These are phyloP conservation scores for Vesta saturnalis DNA, from an alignment of 2,888 invertebrate genomes.

Conservation along the genomic window DNA sequence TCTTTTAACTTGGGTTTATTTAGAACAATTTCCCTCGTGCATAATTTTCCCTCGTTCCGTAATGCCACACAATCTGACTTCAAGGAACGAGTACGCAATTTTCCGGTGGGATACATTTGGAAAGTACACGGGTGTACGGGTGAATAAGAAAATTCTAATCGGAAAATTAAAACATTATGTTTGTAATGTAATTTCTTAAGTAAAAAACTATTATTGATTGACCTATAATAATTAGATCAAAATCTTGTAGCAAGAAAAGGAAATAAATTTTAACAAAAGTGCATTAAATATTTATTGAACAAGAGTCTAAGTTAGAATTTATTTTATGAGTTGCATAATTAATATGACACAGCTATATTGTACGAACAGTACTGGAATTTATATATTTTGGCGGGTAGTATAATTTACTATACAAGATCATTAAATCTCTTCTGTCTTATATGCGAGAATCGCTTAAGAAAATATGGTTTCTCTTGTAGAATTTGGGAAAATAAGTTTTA, in stretches of 20 bases:
- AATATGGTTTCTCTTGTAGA: constrained; percentile 1
- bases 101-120: constrained; percentile 34
- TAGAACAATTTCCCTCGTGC: constrained; percentile 33
- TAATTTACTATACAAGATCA: neutral
- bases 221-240: no score
- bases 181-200: neutral
- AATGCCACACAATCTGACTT: constrained; percentile 28
- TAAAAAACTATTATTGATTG: no score
- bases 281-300: neutral
- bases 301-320: neutral
- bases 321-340: neutral
- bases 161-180: constrained; percentile 1
- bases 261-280: neutral
- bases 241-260: neutral
- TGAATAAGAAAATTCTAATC: constrained; percentile 21
- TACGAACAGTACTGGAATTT: neutral
- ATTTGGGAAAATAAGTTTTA: neutral
- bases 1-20: constrained; percentile 22
- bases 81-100: constrained; percentile 24
- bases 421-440: constrained; percentile 1
- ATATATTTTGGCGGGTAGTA: neutral
- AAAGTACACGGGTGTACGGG: constrained; percentile 22
- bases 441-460: constrained; percentile 1
- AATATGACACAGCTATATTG: neutral
- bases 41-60: constrained; percentile 29